Conservation (phyloP, 2,113 vertebrate species). For the Otolemur garnettii region DNA sequence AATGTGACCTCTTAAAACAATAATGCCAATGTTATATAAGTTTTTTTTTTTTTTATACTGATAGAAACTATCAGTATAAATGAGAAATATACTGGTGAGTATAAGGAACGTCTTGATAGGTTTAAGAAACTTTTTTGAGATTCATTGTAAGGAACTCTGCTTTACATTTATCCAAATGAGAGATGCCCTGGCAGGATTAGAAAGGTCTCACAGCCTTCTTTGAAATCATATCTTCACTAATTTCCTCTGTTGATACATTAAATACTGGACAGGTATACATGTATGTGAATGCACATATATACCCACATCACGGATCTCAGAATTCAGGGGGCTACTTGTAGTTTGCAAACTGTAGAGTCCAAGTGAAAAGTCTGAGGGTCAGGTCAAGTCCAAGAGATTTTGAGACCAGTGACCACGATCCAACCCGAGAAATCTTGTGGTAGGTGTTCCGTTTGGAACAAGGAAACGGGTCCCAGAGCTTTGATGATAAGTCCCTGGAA, state of each 20-base stretch:
- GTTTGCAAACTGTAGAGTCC: not conserved
- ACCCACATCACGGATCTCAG: too few relatives aligned
- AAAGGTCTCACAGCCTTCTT: not conserved
- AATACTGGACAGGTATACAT: not conserved
- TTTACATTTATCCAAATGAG: constrained; percentile 23
- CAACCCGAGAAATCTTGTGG: not conserved
- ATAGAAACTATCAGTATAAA: constrained; percentile 10
- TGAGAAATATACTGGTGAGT: not conserved
- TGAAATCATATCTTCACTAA: not conserved
- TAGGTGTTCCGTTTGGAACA: constrained; percentile 26
- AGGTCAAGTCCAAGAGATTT: not conserved
- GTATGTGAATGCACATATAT: not conserved
- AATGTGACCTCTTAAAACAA: not conserved
- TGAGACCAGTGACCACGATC: not conserved
- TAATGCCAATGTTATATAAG: not conserved
- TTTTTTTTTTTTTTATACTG: not conserved
- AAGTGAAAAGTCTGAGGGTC: not conserved
- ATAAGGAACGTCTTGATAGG: not conserved
- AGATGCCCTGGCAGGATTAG: not conserved
- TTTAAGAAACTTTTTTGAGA: constrained; percentile 1
- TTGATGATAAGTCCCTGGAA: not conserved
- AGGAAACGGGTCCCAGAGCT: not conserved
- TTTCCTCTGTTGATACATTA: not conserved
- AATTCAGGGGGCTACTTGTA: not conserved
- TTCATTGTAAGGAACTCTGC: not conserved